Base-by-base conservation (phyloP, 2,888 invertebrate species). In the Heliconius cydno region DNA sequence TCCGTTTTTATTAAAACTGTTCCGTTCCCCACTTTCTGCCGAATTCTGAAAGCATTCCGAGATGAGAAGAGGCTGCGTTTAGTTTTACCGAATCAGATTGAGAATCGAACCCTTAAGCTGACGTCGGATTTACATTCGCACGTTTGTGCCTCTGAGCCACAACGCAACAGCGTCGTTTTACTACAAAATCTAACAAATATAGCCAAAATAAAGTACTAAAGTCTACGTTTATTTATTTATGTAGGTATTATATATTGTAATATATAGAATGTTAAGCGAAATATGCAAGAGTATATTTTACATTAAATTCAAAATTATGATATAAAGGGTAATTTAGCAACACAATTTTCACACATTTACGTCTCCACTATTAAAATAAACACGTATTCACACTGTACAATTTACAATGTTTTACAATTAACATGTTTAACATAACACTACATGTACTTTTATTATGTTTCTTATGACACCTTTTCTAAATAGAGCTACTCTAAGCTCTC, bases 341-440 rank as follows among this genome's bases (percentile, higher is more conserved):
- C 28, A 72, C 30, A 72, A 57, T 71, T 30, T 70, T 70, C 28
- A 71, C 71, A 30, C 63, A 73, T 77, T 75, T 80, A 63, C 74
- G 38, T 70, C 76, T 52, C 34, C 41, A 67, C 77, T 82, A 87
- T 88, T 88, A 85, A 85, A 87, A 87, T 87, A 87, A 88, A 88
- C 85, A 87, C 85, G 87, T 86, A 86, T 86, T 86, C 86, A n/a
- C n/a, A n/a, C n/a, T n/a, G 84, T 83, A 83, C 80, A 81, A 84
- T 85, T 85, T 84, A 84, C 57, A 77, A 57, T 83, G 81, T 83
- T 30, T 30, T 30, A 30, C 30, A 30, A 84, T 85, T 83, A 85
- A 82, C 82, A 83, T 84, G 82, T 84, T 84, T 83, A 86, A 85
- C 84, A 81, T 81, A 81, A 81, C 82, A 82, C 83, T 83, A 84